These are phyloP conservation scores for Vulpes ferrilata DNA, from an alignment of 2,113 vertebrate genomes.

Conservation along the genomic window DNA sequence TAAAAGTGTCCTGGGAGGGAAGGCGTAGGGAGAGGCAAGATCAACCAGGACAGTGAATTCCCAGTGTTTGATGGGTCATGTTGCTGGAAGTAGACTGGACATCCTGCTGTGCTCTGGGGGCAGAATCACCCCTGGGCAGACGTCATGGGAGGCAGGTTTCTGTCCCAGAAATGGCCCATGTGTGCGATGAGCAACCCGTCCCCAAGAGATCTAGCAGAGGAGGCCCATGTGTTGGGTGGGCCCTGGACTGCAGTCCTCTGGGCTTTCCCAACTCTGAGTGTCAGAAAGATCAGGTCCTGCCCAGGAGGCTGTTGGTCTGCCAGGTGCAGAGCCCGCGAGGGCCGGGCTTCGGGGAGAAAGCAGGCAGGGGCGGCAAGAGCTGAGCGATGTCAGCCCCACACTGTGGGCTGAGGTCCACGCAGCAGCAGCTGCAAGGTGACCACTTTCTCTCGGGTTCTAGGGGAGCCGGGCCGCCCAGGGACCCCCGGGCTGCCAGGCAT, in stretches of 20 bases:
- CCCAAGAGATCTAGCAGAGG: neutral
- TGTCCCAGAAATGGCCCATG: neutral
- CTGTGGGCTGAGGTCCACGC: neutral
- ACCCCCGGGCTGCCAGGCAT: slow-evolving; percentile 92
- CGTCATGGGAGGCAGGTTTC: rapidly evolving
- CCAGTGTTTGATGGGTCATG: too few species aligned
- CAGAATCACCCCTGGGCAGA: neutral
- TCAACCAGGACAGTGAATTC: too few species aligned
- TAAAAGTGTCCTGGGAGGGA: neutral
- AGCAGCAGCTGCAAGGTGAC: neutral
- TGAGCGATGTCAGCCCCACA: neutral
- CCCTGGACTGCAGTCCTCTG: neutral
- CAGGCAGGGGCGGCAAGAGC: rapidly evolving
- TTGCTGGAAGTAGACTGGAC: rapidly evolving
- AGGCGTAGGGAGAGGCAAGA: neutral
- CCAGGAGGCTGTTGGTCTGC: neutral
- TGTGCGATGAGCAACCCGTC: rapidly evolving
- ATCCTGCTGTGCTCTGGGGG: neutral
- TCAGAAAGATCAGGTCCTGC: neutral
- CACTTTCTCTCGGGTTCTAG: slow-evolving; percentile 78
- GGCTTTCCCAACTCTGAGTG: neutral
- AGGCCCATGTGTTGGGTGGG: neutral
- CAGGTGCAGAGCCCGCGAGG: neutral
- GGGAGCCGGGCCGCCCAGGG: slow-evolving; percentile 90
- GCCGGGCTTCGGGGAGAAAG: neutral